Evolutionary conservation across 2,888 invertebrate species (phyloP).

Genomic region (Drosophila nr. fundita): DNA sequence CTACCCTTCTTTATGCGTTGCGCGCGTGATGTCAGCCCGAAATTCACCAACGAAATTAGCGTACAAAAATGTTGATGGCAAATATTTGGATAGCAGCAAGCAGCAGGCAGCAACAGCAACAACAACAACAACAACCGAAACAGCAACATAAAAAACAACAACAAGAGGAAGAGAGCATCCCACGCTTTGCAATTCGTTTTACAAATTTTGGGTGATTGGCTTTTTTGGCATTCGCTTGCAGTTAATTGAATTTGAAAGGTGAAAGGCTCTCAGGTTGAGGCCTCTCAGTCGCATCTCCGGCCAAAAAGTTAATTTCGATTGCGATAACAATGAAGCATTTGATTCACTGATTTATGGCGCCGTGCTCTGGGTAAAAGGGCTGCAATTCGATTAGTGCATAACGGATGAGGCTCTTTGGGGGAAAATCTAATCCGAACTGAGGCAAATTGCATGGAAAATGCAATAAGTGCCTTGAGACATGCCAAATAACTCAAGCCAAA

Average conservation of each 20-base stretch:
- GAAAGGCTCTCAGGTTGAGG: constrained; percentile 59
- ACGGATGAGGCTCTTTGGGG: constrained; percentile 28
- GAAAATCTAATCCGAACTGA: constrained; percentile 25
- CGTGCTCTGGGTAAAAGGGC: constrained; percentile 52
- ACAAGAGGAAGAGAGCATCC: constrained; percentile 52
- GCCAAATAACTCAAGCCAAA: background rate
- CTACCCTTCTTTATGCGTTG: constrained; percentile 65
- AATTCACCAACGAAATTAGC: constrained; percentile 77
- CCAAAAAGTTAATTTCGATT: constrained; percentile 38
- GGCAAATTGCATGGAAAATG: constrained; percentile 42
- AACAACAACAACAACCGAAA: constrained; percentile 21
- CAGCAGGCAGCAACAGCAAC: constrained; percentile 6
- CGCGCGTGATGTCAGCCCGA: constrained; percentile 76
- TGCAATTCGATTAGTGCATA: constrained; percentile 60
- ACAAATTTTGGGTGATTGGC: constrained; percentile 75
- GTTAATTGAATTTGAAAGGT: constrained; percentile 80
- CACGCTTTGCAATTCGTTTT: constrained; percentile 77
- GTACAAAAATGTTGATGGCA: constrained; percentile 80
- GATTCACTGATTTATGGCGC: constrained; percentile 69
- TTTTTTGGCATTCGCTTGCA: constrained; percentile 71
- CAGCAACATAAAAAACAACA: constrained; percentile 14
- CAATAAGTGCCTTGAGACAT: constrained; percentile 2
- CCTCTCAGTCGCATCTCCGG: constrained; percentile 10
- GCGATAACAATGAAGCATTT: constrained; percentile 75
- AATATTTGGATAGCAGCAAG: constrained; percentile 66